Conservation (phyloP, 64 coral and sea anemone species). For the Astreopora myriophthalma region DNA sequence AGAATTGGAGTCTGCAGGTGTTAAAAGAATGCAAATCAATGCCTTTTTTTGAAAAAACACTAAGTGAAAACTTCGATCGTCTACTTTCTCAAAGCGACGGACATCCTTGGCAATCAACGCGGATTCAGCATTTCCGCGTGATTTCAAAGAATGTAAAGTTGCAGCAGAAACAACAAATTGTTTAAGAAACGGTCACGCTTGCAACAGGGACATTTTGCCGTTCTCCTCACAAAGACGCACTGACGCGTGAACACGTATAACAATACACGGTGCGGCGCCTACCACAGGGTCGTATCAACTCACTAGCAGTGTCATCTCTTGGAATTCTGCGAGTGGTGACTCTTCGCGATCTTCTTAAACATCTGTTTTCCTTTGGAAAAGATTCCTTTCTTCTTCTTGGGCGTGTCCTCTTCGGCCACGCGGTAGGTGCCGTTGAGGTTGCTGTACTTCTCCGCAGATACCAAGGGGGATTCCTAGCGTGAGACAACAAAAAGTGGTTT, state of each 20-base stretch:
- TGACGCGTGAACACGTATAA: background rate
- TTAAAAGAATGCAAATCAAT: too few species aligned
- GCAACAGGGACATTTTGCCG: too few species aligned
- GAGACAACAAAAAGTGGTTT: background rate
- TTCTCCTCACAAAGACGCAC: background rate
- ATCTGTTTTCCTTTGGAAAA: slow-evolving; percentile 77
- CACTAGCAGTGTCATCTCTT: slow-evolving; percentile 10
- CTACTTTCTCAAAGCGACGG: background rate
- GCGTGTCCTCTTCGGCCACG: slow-evolving; percentile 12
- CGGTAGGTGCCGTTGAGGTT: slow-evolving; percentile 18
- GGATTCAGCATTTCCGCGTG: too few species aligned
- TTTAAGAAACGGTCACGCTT: too few species aligned
- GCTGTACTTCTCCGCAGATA: slow-evolving; percentile 41
- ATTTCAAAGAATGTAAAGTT: too few species aligned
- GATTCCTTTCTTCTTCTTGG: slow-evolving; percentile 73
- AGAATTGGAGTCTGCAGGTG: too few species aligned
- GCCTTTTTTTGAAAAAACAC: background rate
- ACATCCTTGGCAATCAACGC: too few species aligned
- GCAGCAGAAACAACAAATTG: too few species aligned
- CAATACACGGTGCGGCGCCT: background rate
- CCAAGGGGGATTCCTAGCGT: slow-evolving; percentile 27
- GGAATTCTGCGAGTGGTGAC: slow-evolving; percentile 1
- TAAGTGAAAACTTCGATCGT: background rate
- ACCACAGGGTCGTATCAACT: background rate
- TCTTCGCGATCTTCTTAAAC: slow-evolving; percentile 71